Base-by-base conservation (phyloP, 2,797 vertebrate species). In the Amblyraja radiata region DNA sequence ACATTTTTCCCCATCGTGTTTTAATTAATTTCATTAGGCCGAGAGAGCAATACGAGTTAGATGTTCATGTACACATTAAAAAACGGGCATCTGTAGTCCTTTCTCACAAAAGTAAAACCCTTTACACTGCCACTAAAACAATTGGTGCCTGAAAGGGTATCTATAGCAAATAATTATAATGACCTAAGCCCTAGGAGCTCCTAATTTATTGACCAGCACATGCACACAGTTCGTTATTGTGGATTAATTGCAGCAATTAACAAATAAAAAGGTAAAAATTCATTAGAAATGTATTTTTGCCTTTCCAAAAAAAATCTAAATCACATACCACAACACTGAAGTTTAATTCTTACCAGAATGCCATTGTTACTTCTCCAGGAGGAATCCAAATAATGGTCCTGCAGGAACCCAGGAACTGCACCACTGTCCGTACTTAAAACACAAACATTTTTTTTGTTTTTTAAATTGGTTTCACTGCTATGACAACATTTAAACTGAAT, bases 371-470 rank as follows among this genome's bases (percentile, higher is more conserved):
- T 97, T 95, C 95, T 98, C 98, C 97, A 99, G 0, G 97, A 97
- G 36, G 98, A 97, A 94, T 99, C 97, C 0, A 98, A 94, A 93
- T 98, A 97, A 93, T 97, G 97, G 94, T 98, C 98, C 94, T 97
- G 97, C 77, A 96, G 95, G 91, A 98, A 95, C 77, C 94, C 77
- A 21, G 95, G 95, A 92, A 95, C 94, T 83, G 94, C 95, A 93
- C 94, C 96, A 58, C 95, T 97, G 94, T 95, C 93, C 93, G 95
- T 96, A 93, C 98, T 99, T 95, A 78, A 93, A 94, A 91, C 94
- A 68, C 46, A 93, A 93, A 78, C 21, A 16, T 36, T 68, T 46
- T 4, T 39, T 73, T 73, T 32, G 32, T 90, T 73, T 39, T 74
- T 73, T 3, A 4, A 32, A 8, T 68, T 36, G n/a, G 4, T 28